A percentile compares a stretch with the other conserved stretches of the same genome.
Evolutionary conservation across 2,797 vertebrate species (phyloP).

Genomic region (Apodemus agrarius): DNA sequence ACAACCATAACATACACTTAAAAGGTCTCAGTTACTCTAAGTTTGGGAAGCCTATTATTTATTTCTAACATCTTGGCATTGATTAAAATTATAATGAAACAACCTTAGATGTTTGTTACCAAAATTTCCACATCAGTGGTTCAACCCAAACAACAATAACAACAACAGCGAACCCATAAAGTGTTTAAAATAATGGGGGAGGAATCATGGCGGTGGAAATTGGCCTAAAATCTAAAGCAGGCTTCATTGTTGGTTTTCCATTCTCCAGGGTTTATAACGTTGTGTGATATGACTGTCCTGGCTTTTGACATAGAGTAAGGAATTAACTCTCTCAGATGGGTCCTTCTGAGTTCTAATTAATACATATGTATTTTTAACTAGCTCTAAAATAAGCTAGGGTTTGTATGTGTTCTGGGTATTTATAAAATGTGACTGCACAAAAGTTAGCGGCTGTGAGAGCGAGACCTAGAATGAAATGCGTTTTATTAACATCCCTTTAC

Average conservation of each 20-base stretch:
- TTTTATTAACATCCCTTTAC: constrained; percentile 8
- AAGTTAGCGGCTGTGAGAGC: neutral
- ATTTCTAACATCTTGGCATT: constrained; percentile 8
- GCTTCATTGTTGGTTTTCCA: neutral
- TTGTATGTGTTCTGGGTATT: neutral
- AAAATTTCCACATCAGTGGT: neutral
- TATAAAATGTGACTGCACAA: neutral
- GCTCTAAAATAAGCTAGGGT: neutral
- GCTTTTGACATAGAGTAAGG: constrained; percentile 5
- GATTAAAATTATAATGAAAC: neutral
- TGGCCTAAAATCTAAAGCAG: neutral
- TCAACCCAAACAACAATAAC: neutral
- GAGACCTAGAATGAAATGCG: neutral
- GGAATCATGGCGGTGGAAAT: too few relatives aligned
- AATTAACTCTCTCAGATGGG: constrained; percentile 2
- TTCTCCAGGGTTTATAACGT: neutral
- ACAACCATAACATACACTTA: neutral
- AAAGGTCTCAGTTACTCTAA: neutral
- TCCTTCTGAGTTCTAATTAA: neutral
- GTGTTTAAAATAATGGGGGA: constrained; percentile 16
- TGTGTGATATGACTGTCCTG: neutral
- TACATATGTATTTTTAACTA: constrained; percentile 24
- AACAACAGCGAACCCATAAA: neutral
- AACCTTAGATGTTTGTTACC: neutral
- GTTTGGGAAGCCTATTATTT: constrained; percentile 19